Conservation (phyloP, 2,113 vertebrate genomes). For the Fregata magnificens region DNA sequence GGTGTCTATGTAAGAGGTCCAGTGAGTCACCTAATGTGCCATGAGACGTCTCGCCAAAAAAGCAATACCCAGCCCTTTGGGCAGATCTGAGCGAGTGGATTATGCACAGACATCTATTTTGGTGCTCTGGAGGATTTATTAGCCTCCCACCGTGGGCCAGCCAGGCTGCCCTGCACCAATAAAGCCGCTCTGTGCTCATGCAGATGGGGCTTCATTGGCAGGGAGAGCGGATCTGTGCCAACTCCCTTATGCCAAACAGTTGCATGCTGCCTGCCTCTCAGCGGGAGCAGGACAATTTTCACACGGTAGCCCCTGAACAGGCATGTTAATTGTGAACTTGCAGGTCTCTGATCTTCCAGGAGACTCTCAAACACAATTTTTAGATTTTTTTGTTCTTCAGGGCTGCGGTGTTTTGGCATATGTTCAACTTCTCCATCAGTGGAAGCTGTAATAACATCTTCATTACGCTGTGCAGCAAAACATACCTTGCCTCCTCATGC, state of each 20-base stretch:
- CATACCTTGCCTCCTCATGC: neutral
- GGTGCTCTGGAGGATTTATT: neutral
- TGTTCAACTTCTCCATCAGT: neutral
- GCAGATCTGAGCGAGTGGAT: neutral
- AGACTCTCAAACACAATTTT: neutral
- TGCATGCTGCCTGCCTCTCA: neutral
- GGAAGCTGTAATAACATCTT: neutral
- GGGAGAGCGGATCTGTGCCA: neutral
- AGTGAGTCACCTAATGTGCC: neutral
- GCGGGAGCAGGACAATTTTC: neutral
- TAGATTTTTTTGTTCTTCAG: neutral
- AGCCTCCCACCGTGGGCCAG: neutral
- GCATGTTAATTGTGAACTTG: neutral
- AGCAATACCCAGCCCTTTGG: neutral
- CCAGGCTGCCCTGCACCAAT: neutral
- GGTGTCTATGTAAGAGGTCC: neutral
- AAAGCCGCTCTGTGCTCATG: neutral
- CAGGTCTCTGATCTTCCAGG: neutral
- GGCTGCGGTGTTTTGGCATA: neutral
- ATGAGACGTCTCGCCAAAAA: neutral
- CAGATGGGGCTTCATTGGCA: accelerated
- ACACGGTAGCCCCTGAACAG: neutral
- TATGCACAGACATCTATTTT: neutral
- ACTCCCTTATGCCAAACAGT: neutral
- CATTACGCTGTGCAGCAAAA: neutral